A percentile compares a stretch with the other conserved stretches of the same genome.
phyloP scores from a whole-genome alignment of 2,113 vertebrate genomes.

The Amblyornis subalaris region DNA sequence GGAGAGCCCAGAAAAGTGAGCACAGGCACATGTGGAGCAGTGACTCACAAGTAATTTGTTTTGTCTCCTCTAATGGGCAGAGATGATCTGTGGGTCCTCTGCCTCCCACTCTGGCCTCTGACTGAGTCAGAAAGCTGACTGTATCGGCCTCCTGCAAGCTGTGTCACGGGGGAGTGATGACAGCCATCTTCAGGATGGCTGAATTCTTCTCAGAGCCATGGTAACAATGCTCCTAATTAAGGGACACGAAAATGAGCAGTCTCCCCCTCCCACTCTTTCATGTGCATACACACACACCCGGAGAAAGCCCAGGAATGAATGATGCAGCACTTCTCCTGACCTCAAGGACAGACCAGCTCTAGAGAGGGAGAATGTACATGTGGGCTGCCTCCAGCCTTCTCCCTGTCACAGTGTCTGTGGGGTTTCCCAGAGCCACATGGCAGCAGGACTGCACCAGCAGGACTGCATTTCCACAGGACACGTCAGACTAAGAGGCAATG shows the following conservation, averaged over 20 bases:
- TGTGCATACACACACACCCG: background rate
- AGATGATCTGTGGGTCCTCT: background rate
- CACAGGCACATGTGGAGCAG: background rate
- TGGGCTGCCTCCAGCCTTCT: background rate
- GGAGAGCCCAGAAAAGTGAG: background rate
- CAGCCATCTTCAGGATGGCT: background rate
- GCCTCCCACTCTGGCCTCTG: background rate
- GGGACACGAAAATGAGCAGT: background rate
- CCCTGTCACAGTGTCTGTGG: no score
- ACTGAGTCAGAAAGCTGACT: background rate
- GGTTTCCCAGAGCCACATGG: background rate
- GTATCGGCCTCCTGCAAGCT: background rate
- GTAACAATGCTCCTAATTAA: background rate
- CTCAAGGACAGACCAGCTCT: background rate
- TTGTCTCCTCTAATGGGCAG: background rate
- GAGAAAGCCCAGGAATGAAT: background rate
- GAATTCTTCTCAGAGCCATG: background rate
- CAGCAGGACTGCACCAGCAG: background rate
- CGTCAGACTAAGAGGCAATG: accelerated
- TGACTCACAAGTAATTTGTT: background rate
- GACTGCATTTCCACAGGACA: background rate
- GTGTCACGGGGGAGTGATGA: background rate
- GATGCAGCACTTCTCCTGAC: background rate
- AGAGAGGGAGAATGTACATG: background rate
- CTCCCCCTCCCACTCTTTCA: background rate